Conservation (phyloP, 2,888 invertebrate genomes). For the Macrosiphum euphorbiae region DNA sequence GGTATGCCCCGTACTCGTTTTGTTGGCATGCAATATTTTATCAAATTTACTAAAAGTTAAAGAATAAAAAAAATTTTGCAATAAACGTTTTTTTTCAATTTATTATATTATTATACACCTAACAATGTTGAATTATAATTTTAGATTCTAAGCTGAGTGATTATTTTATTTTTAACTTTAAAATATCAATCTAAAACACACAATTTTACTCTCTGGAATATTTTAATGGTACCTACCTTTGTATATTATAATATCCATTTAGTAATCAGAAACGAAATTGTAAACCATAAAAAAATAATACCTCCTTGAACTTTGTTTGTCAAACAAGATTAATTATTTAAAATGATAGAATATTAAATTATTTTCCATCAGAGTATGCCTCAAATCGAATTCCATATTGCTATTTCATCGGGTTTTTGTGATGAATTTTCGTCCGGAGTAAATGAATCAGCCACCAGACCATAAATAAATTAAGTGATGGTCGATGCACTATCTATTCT, state of each 20-base stretch:
- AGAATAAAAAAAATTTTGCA: neutral
- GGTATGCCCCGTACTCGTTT: neutral
- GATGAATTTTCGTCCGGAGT: neutral
- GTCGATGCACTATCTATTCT: neutral
- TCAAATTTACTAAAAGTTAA: neutral
- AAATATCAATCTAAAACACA: neutral
- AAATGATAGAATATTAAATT: constrained; percentile 13
- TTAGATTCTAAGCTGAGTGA: no score
- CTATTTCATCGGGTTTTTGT: neutral
- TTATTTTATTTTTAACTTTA: neutral
- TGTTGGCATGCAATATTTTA: neutral
- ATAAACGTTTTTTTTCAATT: neutral
- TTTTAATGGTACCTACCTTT: neutral
- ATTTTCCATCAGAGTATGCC: neutral
- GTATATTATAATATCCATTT: neutral
- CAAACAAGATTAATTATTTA: constrained; percentile 12
- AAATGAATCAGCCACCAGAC: neutral
- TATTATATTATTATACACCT: neutral
- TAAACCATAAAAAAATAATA: neutral
- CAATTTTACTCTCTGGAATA: neutral
- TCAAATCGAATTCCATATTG: neutral
- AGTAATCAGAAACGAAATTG: neutral
- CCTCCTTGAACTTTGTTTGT: neutral
- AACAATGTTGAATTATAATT: neutral
- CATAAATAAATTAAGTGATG: neutral